These are phyloP conservation scores for Parascotia fuliginaria DNA, from an alignment of 2,888 invertebrate genomes.

Conservation along the genomic window DNA sequence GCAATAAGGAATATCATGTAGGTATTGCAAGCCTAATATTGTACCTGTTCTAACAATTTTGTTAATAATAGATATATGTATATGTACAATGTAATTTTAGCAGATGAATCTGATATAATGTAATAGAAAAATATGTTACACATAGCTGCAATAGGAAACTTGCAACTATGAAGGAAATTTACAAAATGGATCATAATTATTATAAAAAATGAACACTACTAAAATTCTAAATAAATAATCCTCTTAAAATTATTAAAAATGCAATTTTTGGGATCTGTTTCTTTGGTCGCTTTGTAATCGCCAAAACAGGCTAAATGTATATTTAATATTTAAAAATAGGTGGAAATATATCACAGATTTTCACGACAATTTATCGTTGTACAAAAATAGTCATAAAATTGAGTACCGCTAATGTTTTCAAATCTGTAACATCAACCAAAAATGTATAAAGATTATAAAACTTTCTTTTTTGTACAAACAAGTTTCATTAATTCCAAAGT, in stretches of 20 bases:
- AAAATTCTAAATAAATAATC: constrained; percentile 10
- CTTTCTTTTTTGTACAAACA: too few relatives aligned
- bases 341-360: constrained; percentile 61
- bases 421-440: constrained; percentile 30
- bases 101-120: neutral
- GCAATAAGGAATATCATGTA: too few relatives aligned
- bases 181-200: neutral
- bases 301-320: constrained; percentile 28
- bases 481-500: constrained; percentile 15
- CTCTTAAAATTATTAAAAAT: constrained; percentile 28
- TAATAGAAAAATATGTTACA: neutral
- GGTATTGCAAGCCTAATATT: too few relatives aligned
- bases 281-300: constrained; percentile 48
- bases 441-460: constrained; percentile 13
- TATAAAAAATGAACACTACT: neutral
- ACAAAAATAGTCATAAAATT: constrained; percentile 33
- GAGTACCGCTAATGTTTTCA: constrained; percentile 12
- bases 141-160: neutral
- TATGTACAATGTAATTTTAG: neutral
- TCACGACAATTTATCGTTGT: constrained; percentile 51
- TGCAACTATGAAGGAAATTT: neutral
- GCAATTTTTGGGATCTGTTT: constrained; percentile 32
- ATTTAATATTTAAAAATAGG: constrained; percentile 43
- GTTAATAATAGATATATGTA: too few relatives aligned
- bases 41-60: too few relatives aligned